Base-by-base conservation (phyloP, 2,113 vertebrate genomes). In the Cyanistes caeruleus region DNA sequence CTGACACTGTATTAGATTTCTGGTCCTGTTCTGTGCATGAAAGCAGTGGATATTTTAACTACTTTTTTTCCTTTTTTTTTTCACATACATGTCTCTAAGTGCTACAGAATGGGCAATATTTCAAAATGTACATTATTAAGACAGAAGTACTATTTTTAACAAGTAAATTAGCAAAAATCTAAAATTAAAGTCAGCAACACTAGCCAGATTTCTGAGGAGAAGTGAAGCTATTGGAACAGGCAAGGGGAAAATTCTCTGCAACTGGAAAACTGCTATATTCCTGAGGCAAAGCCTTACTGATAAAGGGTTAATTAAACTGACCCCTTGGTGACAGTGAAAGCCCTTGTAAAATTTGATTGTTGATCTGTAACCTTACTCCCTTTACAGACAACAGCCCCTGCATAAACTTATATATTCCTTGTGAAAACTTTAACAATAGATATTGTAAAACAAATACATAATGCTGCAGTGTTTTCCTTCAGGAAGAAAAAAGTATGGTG, bases 1-100 rank as follows among this genome's bases (percentile, higher is more conserved):
- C 82, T 94, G 86, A 84, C 91, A 91, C 78, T 74, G 25, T 84
- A 87, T 93, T 94, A 88, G 62, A 91, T 97, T 97, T 95, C 89
- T 93, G 41, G 51, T 92, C 73, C 82, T 84, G 84, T 67, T 94
- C 84, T 82, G 37, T 89, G 39, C 59, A 33, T 91, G 31, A 85
- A 89, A 96, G 62, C 16, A 64, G 39, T 68, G 59, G 64, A 74
- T 81, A 81, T 80, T 83, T 95, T 67, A 91, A 83, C 76, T 76
- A 35, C 20, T n/a, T 56, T 30, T 60, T 65, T 53, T 51, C 12
- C 41, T 19, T 11, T 37, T 35, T 43, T 75, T 64, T 25, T 22
- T 48, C 33, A 21, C 28, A 11, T 91, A 10, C 10, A 20, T 63
- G 92, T 90, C 33, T 77, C n/a, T 52, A 89, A 78, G n/a, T 80